phyloP scores from a whole-genome alignment of 2,113 vertebrate species.

The Sinosuthora webbiana region DNA sequence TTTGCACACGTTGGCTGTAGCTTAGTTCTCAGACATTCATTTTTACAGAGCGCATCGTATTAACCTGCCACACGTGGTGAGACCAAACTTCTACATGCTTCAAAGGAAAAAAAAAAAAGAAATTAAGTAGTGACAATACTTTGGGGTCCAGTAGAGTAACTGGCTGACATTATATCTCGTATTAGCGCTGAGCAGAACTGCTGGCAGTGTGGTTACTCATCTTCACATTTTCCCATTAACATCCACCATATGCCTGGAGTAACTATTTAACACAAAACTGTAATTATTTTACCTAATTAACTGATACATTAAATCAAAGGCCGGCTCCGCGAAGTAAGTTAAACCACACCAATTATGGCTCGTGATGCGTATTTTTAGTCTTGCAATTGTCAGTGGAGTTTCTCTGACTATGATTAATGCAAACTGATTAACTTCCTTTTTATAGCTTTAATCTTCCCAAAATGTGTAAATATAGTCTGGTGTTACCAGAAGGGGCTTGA shows the following conservation, averaged over 20 bases:
- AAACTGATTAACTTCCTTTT: slow-evolving; percentile 29
- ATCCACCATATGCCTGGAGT: neutral
- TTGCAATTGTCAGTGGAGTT: neutral
- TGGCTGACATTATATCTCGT: neutral
- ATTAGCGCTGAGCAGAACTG: neutral
- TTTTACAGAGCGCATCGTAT: neutral
- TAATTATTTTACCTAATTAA: slow-evolving; percentile 57
- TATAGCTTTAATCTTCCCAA: slow-evolving; percentile 13
- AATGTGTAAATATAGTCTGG: neutral
- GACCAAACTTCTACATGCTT: neutral
- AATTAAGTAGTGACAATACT: neutral
- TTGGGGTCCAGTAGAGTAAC: neutral
- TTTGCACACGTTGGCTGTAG: neutral
- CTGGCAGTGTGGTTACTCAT: neutral
- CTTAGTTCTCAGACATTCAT: neutral
- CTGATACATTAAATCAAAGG: slow-evolving; percentile 16
- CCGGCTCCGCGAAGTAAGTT: neutral
- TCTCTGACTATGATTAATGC: neutral
- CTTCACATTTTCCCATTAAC: neutral
- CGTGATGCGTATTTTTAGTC: neutral
- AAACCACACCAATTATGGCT: neutral
- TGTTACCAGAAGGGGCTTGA: neutral
- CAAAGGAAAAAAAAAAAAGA: neutral
- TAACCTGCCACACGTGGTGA: neutral
- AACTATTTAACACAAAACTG: slow-evolving; percentile 15